phyloP scores from a whole-genome alignment of 2,113 vertebrate species.

The Lamprotornis superbus region DNA sequence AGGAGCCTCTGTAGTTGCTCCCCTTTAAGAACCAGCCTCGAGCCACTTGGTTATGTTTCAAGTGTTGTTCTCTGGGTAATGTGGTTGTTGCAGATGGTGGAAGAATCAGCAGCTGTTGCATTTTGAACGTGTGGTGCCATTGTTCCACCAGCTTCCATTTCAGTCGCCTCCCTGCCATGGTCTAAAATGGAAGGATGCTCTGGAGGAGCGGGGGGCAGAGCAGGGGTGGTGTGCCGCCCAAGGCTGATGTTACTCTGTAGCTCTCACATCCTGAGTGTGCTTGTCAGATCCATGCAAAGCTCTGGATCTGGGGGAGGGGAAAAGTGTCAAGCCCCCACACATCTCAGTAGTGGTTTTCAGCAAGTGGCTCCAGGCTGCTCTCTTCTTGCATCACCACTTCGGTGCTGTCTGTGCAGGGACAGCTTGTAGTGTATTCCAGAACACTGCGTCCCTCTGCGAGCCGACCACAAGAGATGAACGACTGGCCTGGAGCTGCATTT shows the following conservation, averaged over 20 bases:
- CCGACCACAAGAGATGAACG: not conserved
- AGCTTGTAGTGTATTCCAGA: not conserved
- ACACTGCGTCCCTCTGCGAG: fast-evolving
- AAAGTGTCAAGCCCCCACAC: not conserved
- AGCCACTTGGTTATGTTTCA: not conserved
- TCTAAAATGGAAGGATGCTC: not conserved
- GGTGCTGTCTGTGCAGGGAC: not conserved
- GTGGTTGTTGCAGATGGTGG: not conserved
- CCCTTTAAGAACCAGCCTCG: not conserved
- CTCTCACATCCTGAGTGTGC: not conserved
- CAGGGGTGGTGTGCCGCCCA: fast-evolving
- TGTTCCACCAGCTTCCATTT: not conserved
- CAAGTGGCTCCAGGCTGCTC: not conserved
- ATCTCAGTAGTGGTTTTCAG: not conserved
- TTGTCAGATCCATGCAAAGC: not conserved
- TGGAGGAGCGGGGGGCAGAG: not conserved
- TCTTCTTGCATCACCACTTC: not conserved
- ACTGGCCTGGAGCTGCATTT: not conserved
- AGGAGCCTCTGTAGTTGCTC: not conserved
- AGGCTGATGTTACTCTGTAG: not conserved
- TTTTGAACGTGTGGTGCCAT: not conserved
- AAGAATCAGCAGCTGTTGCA: fast-evolving
- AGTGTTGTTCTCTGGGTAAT: not conserved
- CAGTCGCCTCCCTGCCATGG: not conserved
- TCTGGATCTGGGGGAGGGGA: not conserved